phyloP scores from a whole-genome alignment of 2,113 vertebrate genomes.

The Scopus umbretta region DNA sequence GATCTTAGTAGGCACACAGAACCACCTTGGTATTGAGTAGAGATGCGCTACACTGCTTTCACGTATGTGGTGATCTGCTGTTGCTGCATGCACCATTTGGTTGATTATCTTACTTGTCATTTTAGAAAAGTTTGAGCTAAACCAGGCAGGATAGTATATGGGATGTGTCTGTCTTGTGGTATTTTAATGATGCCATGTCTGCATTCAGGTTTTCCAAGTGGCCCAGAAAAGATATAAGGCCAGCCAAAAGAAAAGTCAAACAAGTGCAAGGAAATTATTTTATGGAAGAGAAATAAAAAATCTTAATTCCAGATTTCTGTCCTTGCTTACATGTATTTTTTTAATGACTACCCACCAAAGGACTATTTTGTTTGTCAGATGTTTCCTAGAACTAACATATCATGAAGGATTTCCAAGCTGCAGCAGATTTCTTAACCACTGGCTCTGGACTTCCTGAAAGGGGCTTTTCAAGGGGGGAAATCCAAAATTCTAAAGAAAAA shows the following conservation, averaged over 20 bases:
- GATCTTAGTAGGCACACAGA: background rate
- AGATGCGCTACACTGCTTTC: background rate
- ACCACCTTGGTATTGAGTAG: background rate
- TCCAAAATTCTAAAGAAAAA: background rate
- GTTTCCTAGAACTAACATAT: background rate
- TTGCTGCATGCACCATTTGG: background rate
- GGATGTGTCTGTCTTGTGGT: background rate
- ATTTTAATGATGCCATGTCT: background rate
- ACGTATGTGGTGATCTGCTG: fast-evolving
- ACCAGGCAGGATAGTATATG: background rate
- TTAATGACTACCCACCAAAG: background rate
- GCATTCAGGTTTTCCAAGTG: background rate
- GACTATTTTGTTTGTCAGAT: background rate
- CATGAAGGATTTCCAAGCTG: background rate
- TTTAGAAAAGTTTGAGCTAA: background rate
- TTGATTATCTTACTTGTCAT: background rate
- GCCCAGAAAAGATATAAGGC: background rate
- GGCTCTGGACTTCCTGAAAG: background rate
- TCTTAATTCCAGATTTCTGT: background rate
- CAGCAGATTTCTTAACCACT: background rate
- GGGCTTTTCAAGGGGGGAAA: background rate
- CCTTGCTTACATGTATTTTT: background rate
- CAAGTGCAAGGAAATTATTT: background rate
- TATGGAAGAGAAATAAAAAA: background rate
- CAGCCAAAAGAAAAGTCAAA: background rate